Base-by-base conservation (phyloP, 1,140 invertebrate species). In the Gryon sp. region DNA sequence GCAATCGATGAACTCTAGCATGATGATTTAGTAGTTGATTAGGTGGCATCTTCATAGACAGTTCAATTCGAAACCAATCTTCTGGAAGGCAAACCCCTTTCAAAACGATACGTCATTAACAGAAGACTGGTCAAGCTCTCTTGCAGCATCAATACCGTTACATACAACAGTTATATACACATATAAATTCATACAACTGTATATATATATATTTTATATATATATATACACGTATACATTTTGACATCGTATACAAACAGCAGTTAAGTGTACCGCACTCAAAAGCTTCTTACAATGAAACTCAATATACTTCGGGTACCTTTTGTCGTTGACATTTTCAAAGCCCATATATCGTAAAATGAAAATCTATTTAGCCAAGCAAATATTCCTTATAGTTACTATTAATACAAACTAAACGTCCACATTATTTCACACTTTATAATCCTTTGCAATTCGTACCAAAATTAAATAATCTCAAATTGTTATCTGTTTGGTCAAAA, bases 61-160 rank as follows among this genome's bases (percentile, higher is more conserved):
- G 55, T 70, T 60, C 57, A 48, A 72, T 72, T 60, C 22, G 48
- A 55, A 48, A 55, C 19, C 57, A 72, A 72, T 72, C 68, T 62
- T 62, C 40, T 55, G 40, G 50, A 72, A 72, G 40, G 20, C 40
- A 55, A 55, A 48, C 57, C 50, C 38, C 36, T 60, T 62, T 62
- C 26, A 30, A 38, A 50, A 32, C 50, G 68, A 72, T 72, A 59
- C 57, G 68, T 72, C 68, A 62, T 72, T 72, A 72, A 72, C 68
- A 72, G 68, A 62, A 72, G 48, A 72, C 57, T 72, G 68, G 68
- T 72, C 68, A 72, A 57, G 52, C 20, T 50, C 52, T 50, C 8
- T 11, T 5, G 40, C 57, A 53, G 40, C 32, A 40, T 60, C 45
- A 18, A 34, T 38, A 32, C 30, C 30, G 45, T 36, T 60, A 30